A percentile compares a stretch with the other conserved stretches of the same genome.
These are phyloP conservation scores for Acropora yongei DNA, from an alignment of 64 coral and sea anemone genomes.

Conservation along the genomic window DNA sequence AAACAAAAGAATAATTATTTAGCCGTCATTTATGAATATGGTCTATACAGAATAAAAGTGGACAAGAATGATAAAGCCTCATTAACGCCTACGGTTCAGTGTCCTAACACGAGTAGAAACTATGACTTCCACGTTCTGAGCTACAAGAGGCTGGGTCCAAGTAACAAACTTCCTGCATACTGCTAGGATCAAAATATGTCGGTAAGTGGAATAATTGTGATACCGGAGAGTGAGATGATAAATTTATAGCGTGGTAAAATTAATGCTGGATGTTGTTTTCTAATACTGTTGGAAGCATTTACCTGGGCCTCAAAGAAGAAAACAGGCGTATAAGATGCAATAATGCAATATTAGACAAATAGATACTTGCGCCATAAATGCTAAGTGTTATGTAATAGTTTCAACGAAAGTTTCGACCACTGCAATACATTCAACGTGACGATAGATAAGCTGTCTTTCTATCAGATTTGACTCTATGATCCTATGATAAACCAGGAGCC, in stretches of 20 bases:
- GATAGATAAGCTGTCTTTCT: conserved; percentile 6
- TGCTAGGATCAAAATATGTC: too few species aligned
- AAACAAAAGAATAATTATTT: too few species aligned
- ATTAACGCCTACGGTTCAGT: too few species aligned
- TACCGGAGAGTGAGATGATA: neutral
- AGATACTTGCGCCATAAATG: neutral
- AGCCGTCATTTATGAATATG: too few species aligned
- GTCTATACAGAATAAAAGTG: too few species aligned
- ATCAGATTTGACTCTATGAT: neutral
- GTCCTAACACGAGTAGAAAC: too few species aligned
- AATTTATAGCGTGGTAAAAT: neutral
- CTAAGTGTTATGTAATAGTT: neutral
- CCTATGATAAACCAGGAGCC: too few species aligned
- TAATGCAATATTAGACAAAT: neutral
- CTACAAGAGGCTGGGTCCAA: too few species aligned
- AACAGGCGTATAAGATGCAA: neutral
- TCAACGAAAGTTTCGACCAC: neutral
- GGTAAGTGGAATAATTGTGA: too few species aligned
- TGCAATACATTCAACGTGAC: neutral
- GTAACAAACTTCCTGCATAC: too few species aligned
- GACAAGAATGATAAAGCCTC: too few species aligned
- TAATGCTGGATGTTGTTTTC: neutral
- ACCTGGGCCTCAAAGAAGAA: neutral
- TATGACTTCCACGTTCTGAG: too few species aligned
- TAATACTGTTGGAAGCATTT: neutral